Percentiles rank a stretch among this genome's conserved stretches.
These are phyloP conservation scores for Platerodrilus igneus DNA, from an alignment of 2,888 invertebrate genomes.

Conservation along the genomic window DNA sequence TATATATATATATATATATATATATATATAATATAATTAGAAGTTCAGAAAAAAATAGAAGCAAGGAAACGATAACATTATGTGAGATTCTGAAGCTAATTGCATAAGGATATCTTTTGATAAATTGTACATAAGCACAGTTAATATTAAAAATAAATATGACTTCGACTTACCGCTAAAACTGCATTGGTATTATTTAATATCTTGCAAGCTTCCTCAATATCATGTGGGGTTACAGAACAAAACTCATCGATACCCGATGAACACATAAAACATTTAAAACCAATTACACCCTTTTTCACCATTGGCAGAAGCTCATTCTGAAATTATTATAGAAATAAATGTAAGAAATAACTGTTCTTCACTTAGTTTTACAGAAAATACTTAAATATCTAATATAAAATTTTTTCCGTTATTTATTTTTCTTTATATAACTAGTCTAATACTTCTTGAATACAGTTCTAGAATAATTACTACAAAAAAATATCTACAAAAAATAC, in stretches of 20 bases:
- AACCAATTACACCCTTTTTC: slow-evolving; percentile 65
- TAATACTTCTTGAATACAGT: too few relatives aligned
- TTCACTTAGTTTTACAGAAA: background rate
- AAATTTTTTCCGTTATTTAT: too few relatives aligned
- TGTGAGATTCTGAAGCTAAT: too few relatives aligned
- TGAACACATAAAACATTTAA: slow-evolving; percentile 68
- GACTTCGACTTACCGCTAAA: slow-evolving; percentile 56
- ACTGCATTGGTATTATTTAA: slow-evolving; percentile 58
- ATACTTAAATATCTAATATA: background rate
- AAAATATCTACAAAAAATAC: too few relatives aligned
- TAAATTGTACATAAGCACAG: background rate
- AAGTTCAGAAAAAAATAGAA: too few relatives aligned
- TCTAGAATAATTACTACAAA: too few relatives aligned
- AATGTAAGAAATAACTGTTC: background rate
- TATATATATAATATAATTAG: too few relatives aligned
- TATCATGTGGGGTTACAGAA: slow-evolving; percentile 54
- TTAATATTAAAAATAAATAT: slow-evolving; percentile 6
- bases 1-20: too few relatives aligned
- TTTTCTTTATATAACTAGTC: too few relatives aligned
- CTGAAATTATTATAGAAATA: slow-evolving; percentile 45
- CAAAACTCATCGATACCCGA: slow-evolving; percentile 68
- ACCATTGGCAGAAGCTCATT: slow-evolving; percentile 56
- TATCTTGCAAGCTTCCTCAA: slow-evolving; percentile 55
- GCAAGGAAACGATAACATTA: too few relatives aligned
- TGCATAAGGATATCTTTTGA: too few relatives aligned